Base-by-base conservation (phyloP, 1,140 invertebrate species). In the Ostrea denselamellosa region DNA sequence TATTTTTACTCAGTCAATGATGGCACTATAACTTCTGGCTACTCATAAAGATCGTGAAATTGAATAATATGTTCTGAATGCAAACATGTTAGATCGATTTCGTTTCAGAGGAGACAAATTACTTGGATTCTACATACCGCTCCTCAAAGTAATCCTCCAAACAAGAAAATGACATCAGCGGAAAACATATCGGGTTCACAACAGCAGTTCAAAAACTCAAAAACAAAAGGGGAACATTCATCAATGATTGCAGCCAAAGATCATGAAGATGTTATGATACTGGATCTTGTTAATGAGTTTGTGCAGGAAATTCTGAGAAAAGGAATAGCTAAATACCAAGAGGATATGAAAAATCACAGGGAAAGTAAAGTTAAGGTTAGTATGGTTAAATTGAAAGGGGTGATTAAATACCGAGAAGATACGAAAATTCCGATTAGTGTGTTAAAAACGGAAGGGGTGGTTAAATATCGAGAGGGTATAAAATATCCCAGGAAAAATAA, bases 221-320 rank as follows among this genome's bases (percentile, higher is more conserved):
- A 44, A 44, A 44, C 34, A 44, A 44, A 44, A 5, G 34, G 10
- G 3, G 2, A 25, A 17, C 68, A 9, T 9, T 2, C 68, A 77
- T 34, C 68, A 28, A 4, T 28, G 68, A 25, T 12, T 14, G 28
- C 68, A 14, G 10, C 17, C 9, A 34, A 34, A 10, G 68, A 77
- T 12, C 25, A 28, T 7, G 28, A 77, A 8, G 68, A 77, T 28
- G 28, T 12, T 14, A 25, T 25, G 9, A 14, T 77, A 28, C 12
- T 77, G 68, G 68, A 77, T 14, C 68, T 77, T 25, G 68, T 77
- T 8, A 77, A 77, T 28, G 68, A 25, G 10, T 77, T 77, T 10
- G 68, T 77, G 22, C 22, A 77, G 28, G 28, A 77, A 14, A 77
- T 77, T 34, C 22, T 77, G 9, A 25, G 68, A 25, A 77, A 77